These are phyloP conservation scores for Isurus oxyrinchus DNA, from an alignment of 2,113 vertebrate species.

Conservation along the genomic window DNA sequence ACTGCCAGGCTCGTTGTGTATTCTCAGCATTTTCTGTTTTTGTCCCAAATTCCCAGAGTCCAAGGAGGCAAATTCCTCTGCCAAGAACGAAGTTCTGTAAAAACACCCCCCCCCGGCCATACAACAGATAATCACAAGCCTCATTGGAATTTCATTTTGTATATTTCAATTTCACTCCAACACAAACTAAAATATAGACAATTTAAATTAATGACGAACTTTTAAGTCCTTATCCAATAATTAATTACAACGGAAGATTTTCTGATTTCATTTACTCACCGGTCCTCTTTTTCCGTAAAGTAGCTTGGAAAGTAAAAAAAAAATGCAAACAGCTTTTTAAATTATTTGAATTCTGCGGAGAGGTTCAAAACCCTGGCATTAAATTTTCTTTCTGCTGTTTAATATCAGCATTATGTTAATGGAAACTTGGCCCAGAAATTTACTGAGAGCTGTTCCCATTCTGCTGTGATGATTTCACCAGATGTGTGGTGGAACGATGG, in stretches of 20 bases:
- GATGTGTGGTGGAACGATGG: not conserved
- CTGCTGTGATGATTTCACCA: not conserved
- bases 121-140: too few species aligned
- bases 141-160: too few species aligned
- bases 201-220: not conserved
- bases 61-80: too few species aligned
- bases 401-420: not conserved
- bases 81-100: too few species aligned
- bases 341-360: not conserved
- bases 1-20: too few species aligned
- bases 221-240: not conserved
- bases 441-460: not conserved
- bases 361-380: not conserved
- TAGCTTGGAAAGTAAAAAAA: conserved; percentile 30
- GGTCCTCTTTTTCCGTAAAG: conserved; percentile 24
- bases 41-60: too few species aligned
- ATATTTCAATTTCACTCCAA: not conserved
- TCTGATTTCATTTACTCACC: conserved; percentile 2
- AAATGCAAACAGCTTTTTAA: not conserved
- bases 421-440: not conserved
- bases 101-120: too few species aligned
- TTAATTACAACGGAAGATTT: not conserved
- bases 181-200: not conserved
- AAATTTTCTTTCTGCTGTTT: not conserved
- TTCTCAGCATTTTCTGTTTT: too few species aligned